Evolutionary conservation across 1,140 invertebrate genomes (phyloP).

Genomic region (Drosophila insularis): DNA sequence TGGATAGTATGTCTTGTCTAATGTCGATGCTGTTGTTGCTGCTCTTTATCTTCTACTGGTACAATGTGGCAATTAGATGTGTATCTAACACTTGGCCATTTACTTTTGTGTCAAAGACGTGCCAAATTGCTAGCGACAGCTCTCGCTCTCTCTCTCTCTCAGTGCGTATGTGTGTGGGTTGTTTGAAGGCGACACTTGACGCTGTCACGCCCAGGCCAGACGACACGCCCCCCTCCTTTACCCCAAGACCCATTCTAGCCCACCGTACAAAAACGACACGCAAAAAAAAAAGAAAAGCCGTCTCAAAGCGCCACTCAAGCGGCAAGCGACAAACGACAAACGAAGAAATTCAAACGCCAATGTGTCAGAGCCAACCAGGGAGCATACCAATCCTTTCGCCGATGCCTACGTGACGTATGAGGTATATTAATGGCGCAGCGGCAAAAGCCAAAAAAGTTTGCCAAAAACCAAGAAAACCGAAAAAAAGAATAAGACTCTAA

Average conservation of each 20-base stretch:
- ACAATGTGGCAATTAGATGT: constrained; percentile 54
- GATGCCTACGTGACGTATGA: constrained; percentile 67
- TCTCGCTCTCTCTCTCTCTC: background rate
- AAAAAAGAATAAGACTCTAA: constrained; percentile 27
- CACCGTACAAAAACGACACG: background rate
- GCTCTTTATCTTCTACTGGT: constrained; percentile 1
- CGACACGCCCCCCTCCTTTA: constrained; percentile 17
- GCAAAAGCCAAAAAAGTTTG: constrained; percentile 1
- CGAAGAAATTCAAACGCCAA: constrained; percentile 52
- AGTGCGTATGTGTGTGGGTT: background rate
- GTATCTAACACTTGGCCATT: constrained; percentile 64
- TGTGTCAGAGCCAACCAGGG: constrained; percentile 53
- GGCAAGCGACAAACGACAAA: constrained; percentile 23
- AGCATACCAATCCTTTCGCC: constrained; percentile 54
- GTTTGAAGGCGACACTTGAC: constrained; percentile 48
- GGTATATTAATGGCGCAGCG: constrained; percentile 48
- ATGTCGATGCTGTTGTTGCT: constrained; percentile 3
- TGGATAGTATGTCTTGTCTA: constrained; percentile 10
- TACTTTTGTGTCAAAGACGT: constrained; percentile 63
- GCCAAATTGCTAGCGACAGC: constrained; percentile 55
- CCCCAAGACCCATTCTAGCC: background rate
- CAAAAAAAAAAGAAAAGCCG: constrained; percentile 18
- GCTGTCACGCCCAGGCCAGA: constrained; percentile 58
- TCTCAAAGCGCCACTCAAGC: constrained; percentile 56
- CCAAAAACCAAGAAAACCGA: constrained; percentile 37